Base-by-base conservation (phyloP, 1,140 invertebrate genomes). In the Gonioctena quinquepunctata region DNA sequence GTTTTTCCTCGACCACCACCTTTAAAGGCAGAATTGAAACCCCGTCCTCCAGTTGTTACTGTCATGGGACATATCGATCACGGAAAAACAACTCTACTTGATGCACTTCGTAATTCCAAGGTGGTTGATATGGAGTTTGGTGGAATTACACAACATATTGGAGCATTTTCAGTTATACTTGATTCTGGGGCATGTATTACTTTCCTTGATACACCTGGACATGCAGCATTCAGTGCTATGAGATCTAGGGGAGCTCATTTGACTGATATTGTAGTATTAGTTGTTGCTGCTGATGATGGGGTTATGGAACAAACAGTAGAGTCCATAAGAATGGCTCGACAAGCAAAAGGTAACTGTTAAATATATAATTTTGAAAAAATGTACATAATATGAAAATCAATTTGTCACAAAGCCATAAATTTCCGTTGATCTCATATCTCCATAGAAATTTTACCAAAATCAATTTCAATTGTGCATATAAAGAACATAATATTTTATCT, bases 31-130 rank as follows among this genome's bases (percentile, higher is more conserved):
- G 83, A 86, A 33, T 81, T 96, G 8, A 87, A 88, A 49, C 85
- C 85, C 6, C 86, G 96, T 23, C 91, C 93, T 22, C 96, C 97
- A 0, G 92, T 99, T 1, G 96, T 99, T 1, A 97, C 97, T 3
- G 95, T 99, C 13, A 99, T 99, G 97, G 98, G 98, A 0, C 98
- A 99, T 85, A 96, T 99, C 1, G 98, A 99, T 88, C 98, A 99
- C 87, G 97, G 97, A 1, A 99, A 99, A 89, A 99, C 98, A 3
- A 99, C 98, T 2, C 86, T 99, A 2, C 83, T 99, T 5, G 98
- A 99, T 86, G 86, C 93, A 0, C 83, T 99, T 18, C 84, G 98
- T 65, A 89, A 96, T 63, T 91, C 96, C 0, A 89, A 90, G 68
- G 91, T 99, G 42, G 97, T 96, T 0, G 88, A 92, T 18, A 86